Percentiles rank a stretch among this genome's conserved stretches.
phyloP scores from a whole-genome alignment of 1,140 invertebrate genomes.

The Plodia interpunctella region DNA sequence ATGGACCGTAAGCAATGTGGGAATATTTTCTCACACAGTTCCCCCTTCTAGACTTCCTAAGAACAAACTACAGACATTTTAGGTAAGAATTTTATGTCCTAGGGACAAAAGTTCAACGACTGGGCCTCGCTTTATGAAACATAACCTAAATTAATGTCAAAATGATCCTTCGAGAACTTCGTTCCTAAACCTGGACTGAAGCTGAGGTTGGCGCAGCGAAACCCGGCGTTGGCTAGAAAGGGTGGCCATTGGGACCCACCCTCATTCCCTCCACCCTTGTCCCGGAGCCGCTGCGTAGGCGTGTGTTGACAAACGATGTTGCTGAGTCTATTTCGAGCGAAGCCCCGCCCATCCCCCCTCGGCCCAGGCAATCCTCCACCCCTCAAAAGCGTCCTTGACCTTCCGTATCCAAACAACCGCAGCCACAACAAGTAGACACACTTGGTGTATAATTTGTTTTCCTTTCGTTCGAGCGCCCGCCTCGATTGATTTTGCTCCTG shows the following conservation, averaged over 20 bases:
- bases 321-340: conserved; percentile 58
- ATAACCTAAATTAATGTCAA: too few species aligned
- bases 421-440: conserved; percentile 61
- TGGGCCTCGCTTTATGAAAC: too few species aligned
- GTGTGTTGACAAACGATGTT: conserved; percentile 69
- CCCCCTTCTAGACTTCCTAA: too few species aligned
- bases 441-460: conserved; percentile 40
- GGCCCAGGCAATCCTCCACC: conserved; percentile 23
- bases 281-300: conserved; percentile 45
- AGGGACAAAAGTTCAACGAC: too few species aligned
- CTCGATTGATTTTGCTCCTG: conserved; percentile 5
- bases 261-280: conserved; percentile 13
- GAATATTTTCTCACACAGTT: too few species aligned
- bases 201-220: background rate
- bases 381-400: conserved; percentile 58
- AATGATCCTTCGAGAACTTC: too few species aligned
- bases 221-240: background rate
- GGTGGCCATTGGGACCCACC: conserved; percentile 10
- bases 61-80: too few species aligned
- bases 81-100: too few species aligned
- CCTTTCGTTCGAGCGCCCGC: conserved; percentile 15
- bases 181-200: too few species aligned
- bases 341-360: conserved; percentile 45
- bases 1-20: too few species aligned
- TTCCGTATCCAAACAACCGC: conserved; percentile 70